These are phyloP conservation scores for Leptogaster cylindrica DNA, from an alignment of 2,888 invertebrate genomes.

Conservation along the genomic window DNA sequence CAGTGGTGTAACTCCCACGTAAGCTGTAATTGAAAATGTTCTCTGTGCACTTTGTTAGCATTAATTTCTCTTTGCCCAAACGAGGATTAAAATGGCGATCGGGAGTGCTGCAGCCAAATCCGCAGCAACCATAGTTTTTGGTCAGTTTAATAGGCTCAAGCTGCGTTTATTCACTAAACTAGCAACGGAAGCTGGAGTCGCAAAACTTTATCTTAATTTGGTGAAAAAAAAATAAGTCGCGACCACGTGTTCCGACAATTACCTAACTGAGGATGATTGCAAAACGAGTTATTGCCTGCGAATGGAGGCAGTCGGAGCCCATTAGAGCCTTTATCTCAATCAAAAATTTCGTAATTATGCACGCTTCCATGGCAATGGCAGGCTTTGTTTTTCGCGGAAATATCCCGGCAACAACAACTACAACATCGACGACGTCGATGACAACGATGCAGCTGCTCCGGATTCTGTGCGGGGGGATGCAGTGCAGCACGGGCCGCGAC, in stretches of 20 bases:
- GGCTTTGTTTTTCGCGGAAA: slow-evolving; percentile 19
- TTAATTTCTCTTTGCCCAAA: slow-evolving; percentile 1
- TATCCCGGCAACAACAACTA: slow-evolving; percentile 9
- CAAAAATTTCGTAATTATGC: slow-evolving; percentile 39
- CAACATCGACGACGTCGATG: neutral
- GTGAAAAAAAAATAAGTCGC: neutral
- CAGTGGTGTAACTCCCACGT: too few relatives aligned
- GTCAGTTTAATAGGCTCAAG: too few relatives aligned
- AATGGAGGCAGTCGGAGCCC: slow-evolving; percentile 8
- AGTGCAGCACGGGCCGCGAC: neutral
- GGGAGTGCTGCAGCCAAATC: too few relatives aligned
- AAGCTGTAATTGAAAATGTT: too few relatives aligned
- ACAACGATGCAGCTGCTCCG: slow-evolving; percentile 25
- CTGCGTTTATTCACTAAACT: neutral
- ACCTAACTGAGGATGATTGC: slow-evolving; percentile 19
- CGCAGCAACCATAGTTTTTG: too few relatives aligned
- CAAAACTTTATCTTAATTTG: neutral
- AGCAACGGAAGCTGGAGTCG: neutral
- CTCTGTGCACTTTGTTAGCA: too few relatives aligned
- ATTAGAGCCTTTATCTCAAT: slow-evolving; percentile 30
- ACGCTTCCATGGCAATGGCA: slow-evolving; percentile 34
- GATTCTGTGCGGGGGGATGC: neutral
- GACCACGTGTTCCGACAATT: neutral
- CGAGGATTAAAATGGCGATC: too few relatives aligned
- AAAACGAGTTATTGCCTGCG: slow-evolving; percentile 11